Evolutionary conservation across 2,888 invertebrate genomes (phyloP), one percentile per base, ranked within the genome.

Genomic region (Cotesia congregata): DNA sequence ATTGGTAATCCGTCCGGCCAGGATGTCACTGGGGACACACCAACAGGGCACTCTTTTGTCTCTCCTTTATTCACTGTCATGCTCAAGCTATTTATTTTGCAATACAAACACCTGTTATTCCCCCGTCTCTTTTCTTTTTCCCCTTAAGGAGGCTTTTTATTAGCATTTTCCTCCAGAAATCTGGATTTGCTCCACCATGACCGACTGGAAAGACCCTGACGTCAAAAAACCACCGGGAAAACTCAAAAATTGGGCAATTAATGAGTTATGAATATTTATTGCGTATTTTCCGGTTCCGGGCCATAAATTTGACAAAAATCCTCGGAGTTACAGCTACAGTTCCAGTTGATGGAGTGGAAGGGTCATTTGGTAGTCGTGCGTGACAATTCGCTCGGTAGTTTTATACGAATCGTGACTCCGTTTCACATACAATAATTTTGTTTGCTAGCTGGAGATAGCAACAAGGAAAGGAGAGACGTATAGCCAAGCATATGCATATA

Each of bases 1-100:
- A 82, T 83, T 83, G 83, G 80, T 82, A 83, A 82, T 83, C 81
- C 80, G 64, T 17, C 65, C 38, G 77, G 73, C 77, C 30, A 30
- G 30, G 30, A 59, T 77, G 73, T 73, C 77, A 71, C 71, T 78
- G 73, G 77, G 76, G 80, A 80, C 79, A 80, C 74, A 76, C 30
- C 30, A 30, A 30, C 30, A 68, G 68, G 73, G 77, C 71, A 74
- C 69, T 79, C 74, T 78, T 80, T 72, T 50, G 70, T 67, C 40
- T 72, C 65, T 75, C 78, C 77, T 68, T 74, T 76, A 70, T 38
- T 65, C 50, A 60, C 68, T 62, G 74, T 76, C 67, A 40, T 50
- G 50, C 12, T 50, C 50, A 50, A 50, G 50, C 50, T 50, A 50
- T 50, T 50, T 50, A 50, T 50, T 50, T 50, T 50, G 50, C 12